phyloP scores from a whole-genome alignment of 2,888 invertebrate species.

The Hirtodrosophila cameraria region DNA sequence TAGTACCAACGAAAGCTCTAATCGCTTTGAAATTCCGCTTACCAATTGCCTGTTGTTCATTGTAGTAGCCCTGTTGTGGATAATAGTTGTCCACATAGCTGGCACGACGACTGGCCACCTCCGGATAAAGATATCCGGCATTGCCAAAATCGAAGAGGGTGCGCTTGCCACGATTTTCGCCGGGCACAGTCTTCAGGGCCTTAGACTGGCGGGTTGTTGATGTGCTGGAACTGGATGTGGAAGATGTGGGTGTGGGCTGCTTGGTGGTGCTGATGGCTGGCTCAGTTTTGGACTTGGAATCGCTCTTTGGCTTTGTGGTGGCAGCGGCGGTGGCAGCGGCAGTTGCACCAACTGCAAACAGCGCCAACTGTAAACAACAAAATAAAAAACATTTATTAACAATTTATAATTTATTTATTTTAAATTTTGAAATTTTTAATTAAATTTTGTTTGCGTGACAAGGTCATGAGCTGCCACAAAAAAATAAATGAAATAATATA shows the following conservation, averaged over 20 bases:
- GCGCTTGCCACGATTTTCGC: conserved; percentile 82
- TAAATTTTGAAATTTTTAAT: conserved; percentile 42
- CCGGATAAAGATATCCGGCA: conserved; percentile 77
- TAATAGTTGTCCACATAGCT: conserved; percentile 75
- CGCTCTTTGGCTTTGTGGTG: conserved; percentile 48
- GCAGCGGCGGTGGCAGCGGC: conserved; percentile 36
- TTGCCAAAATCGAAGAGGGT: conserved; percentile 82
- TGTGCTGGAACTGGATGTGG: conserved; percentile 1
- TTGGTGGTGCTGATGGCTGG: conserved; percentile 20
- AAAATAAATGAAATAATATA: conserved; percentile 6
- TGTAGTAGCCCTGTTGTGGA: conserved; percentile 76
- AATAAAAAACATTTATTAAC: conserved; percentile 10
- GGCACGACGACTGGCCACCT: conserved; percentile 77
- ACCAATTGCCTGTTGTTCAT: conserved; percentile 80
- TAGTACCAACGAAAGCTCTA: too few species aligned
- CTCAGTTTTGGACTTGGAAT: conserved; percentile 37
- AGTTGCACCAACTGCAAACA: conserved; percentile 64
- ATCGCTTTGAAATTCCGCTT: background rate
- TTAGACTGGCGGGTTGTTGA: conserved; percentile 58
- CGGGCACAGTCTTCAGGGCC: conserved; percentile 52
- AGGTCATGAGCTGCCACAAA: conserved; percentile 57
- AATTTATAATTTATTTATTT: conserved; percentile 26
- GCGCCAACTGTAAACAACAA: conserved; percentile 71
- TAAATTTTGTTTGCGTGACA: conserved; percentile 38
- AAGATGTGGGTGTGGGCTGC: conserved; percentile 25